Conservation (phyloP, 2,888 invertebrate genomes). For the Nemotelus pantherinus region DNA sequence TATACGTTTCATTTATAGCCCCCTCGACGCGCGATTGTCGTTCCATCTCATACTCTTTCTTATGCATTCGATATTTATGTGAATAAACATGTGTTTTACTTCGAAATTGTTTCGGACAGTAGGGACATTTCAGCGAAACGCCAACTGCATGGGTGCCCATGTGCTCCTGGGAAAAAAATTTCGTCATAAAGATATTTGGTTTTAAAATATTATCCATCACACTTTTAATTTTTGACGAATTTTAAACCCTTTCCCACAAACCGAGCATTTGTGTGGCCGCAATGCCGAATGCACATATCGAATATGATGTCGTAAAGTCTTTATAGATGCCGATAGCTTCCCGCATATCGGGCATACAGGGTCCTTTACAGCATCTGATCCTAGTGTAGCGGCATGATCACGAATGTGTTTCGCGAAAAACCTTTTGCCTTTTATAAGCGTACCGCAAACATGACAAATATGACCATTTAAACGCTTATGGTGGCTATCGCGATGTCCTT, state of each 20-base stretch:
- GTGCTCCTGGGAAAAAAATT: constrained; percentile 43
- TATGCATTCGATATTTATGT: constrained; percentile 49
- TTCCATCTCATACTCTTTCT: constrained; percentile 45
- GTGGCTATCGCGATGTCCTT: constrained; percentile 45
- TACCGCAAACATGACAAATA: constrained; percentile 49
- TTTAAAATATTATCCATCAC: not conserved
- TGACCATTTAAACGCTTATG: constrained; percentile 45
- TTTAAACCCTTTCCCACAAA: constrained; percentile 48
- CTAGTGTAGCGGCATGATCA: constrained; percentile 44
- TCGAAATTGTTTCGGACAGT: constrained; percentile 47
- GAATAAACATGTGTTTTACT: constrained; percentile 48
- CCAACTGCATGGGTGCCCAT: constrained; percentile 47
- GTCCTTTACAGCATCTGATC: constrained; percentile 42
- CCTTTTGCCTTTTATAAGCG: constrained; percentile 42
- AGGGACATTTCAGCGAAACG: constrained; percentile 44
- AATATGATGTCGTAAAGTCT: constrained; percentile 47
- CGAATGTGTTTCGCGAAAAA: constrained; percentile 43
- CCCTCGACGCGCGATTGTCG: constrained; percentile 8
- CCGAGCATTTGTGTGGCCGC: constrained; percentile 45
- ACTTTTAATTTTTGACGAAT: constrained; percentile 49
- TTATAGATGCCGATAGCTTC: constrained; percentile 46
- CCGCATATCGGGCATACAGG: constrained; percentile 48
- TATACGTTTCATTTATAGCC: not conserved
- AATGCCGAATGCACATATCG: constrained; percentile 48
- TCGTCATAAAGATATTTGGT: too few relatives aligned